These are phyloP conservation scores for Phyllotis vaccarum DNA, from an alignment of 2,797 vertebrate species.

Conservation along the genomic window DNA sequence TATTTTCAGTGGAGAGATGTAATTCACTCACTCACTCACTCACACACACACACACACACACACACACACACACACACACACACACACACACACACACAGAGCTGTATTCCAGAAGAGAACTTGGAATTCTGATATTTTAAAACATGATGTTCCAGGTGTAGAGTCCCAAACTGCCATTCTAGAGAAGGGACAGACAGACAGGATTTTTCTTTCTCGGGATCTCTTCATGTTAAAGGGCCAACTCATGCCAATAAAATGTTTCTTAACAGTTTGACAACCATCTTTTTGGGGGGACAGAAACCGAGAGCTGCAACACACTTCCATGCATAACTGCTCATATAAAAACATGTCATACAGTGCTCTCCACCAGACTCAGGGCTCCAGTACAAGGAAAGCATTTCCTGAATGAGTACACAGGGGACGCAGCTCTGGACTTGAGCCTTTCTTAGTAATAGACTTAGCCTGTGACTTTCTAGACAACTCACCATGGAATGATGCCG, in stretches of 20 bases:
- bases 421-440: not conserved
- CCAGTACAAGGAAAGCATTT: not conserved
- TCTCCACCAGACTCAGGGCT: slow-evolving; percentile 43
- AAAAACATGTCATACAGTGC: slow-evolving; percentile 33
- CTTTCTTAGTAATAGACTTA: slow-evolving; percentile 9
- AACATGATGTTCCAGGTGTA: slow-evolving; percentile 5
- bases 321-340: slow-evolving; percentile 13
- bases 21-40: too few relatives aligned
- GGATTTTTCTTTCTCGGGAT: not conserved
- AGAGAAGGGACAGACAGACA: not conserved
- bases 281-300: not conserved
- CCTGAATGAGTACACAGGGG: not conserved
- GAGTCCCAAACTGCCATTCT: not conserved
- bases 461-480: not conserved
- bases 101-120: slow-evolving; percentile 5
- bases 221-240: slow-evolving; percentile 50
- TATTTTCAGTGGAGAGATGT: slow-evolving; percentile 44
- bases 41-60: not conserved
- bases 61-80: not conserved
- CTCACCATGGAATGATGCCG: not conserved
- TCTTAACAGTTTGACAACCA: not conserved
- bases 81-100: not conserved
- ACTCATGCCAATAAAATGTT: not conserved
- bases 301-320: not conserved
- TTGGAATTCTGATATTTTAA: slow-evolving; percentile 9